A percentile compares a stretch with the other conserved stretches of the same genome.
Evolutionary conservation across 2,797 vertebrate genomes (phyloP).

Genomic region (Mallotus villosus): DNA sequence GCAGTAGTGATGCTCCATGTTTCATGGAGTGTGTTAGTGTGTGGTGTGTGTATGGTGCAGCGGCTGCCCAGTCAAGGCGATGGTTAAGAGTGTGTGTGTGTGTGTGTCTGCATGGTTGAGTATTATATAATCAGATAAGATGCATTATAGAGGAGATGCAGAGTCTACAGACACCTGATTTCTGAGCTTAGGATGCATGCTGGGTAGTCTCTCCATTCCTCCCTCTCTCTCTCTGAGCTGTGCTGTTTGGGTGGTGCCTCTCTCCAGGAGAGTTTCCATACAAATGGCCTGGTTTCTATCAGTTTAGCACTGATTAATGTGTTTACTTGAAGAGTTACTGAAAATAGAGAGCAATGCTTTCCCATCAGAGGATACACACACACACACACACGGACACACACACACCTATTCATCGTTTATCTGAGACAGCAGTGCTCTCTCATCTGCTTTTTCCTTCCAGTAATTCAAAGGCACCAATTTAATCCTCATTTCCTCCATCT

Average conservation of each 20-base stretch:
- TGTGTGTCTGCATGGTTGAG: background rate
- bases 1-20: too few relatives aligned
- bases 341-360: background rate
- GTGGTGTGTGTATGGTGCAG: background rate
- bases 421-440: too few relatives aligned
- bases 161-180: constrained; percentile 58
- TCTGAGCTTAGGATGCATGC: background rate
- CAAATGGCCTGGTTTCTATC: background rate
- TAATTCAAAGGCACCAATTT: too few relatives aligned
- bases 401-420: too few relatives aligned
- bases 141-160: constrained; percentile 63
- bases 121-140: constrained; percentile 52
- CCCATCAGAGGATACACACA: background rate
- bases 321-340: background rate
- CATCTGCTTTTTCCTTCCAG: too few relatives aligned
- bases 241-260: background rate
- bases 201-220: background rate
- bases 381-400: too few relatives aligned
- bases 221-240: background rate
- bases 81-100: background rate
- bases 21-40: background rate
- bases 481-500: too few relatives aligned
- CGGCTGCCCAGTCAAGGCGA: too few relatives aligned
- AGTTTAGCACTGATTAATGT: background rate
- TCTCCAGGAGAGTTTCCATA: background rate